phyloP scores from a whole-genome alignment of 2,113 vertebrate genomes.

The Otocyon megalotis region DNA sequence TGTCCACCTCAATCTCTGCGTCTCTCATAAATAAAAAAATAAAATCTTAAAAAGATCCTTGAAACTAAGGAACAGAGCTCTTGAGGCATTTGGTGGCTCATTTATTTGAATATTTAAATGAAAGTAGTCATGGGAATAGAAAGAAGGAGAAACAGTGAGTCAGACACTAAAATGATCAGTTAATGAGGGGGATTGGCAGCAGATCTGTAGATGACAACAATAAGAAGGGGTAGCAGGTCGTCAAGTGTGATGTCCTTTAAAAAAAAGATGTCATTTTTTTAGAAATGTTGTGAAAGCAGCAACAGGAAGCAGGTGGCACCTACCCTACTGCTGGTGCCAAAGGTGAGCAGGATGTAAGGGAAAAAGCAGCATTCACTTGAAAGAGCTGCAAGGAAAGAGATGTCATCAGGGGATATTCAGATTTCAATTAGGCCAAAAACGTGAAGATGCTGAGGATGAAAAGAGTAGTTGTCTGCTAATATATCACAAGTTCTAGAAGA shows the following conservation, averaged over 20 bases:
- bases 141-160: background rate
- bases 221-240: no score
- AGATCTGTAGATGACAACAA: background rate
- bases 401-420: background rate
- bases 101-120: background rate
- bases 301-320: background rate
- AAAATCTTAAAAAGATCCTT: background rate
- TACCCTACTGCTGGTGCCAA: background rate
- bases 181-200: background rate
- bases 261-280: background rate
- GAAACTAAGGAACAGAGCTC: background rate
- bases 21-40: no score
- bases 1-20: no score
- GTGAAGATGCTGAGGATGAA: background rate
- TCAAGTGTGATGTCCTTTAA: background rate
- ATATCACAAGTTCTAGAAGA: background rate
- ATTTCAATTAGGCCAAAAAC: background rate
- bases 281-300: background rate
- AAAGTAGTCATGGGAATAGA: background rate
- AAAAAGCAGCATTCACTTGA: background rate
- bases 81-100: background rate
- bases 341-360: background rate
- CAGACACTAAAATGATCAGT: background rate
- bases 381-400: background rate
- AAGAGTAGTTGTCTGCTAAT: background rate